Evolutionary conservation across 2,797 vertebrate genomes (phyloP).

Genomic region (Protonibea diacanthus): DNA sequence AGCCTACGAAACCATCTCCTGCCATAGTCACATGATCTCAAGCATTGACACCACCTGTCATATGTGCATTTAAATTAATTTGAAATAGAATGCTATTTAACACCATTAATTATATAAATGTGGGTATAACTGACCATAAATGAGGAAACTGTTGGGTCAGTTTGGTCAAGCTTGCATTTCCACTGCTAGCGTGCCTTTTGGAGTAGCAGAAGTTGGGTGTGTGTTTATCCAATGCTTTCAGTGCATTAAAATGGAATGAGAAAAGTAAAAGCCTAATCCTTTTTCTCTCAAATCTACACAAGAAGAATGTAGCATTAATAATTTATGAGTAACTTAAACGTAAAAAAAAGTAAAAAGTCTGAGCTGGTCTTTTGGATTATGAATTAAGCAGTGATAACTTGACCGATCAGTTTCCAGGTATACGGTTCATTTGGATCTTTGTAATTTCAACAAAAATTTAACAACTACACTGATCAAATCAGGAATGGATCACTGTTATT

Average conservation of each 20-base stretch:
- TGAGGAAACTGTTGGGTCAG: too few relatives aligned
- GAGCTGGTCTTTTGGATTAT: constrained; percentile 1
- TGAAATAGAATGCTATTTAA: too few relatives aligned
- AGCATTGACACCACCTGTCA: too few relatives aligned
- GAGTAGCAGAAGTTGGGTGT: too few relatives aligned
- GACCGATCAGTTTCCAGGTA: not conserved
- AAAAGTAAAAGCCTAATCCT: not conserved
- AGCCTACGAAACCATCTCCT: too few relatives aligned
- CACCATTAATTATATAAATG: too few relatives aligned
- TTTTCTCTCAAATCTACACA: constrained; percentile 8
- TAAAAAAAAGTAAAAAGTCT: not conserved
- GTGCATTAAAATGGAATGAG: constrained; percentile 2
- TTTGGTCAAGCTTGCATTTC: not conserved
- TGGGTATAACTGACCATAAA: too few relatives aligned
- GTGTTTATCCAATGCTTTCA: too few relatives aligned
- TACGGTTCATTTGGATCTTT: not conserved
- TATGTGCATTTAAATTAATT: too few relatives aligned
- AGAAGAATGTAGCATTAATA: not conserved
- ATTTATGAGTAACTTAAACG: constrained; percentile 17
- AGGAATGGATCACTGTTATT: constrained; percentile 40
- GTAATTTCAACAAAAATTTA: not conserved
- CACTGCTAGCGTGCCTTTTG: too few relatives aligned
- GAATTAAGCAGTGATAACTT: constrained; percentile 7
- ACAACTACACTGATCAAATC: not conserved
- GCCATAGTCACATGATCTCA: too few relatives aligned